phyloP scores from a whole-genome alignment of 2,888 invertebrate species.

The Leptopilina syphax region DNA sequence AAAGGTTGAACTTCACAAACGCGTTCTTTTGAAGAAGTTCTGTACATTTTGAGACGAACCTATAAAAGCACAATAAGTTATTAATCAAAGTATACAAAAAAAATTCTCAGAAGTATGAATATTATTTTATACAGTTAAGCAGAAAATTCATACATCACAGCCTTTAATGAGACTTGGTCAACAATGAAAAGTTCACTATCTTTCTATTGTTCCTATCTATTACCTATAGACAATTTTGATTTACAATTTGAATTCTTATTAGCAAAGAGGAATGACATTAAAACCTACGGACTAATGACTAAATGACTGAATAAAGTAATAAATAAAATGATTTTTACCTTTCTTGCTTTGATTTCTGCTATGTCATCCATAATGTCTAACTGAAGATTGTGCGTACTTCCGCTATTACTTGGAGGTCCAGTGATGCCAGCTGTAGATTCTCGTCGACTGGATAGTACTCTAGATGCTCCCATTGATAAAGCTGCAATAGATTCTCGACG shows the following conservation, averaged over 20 bases:
- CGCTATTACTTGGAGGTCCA: constrained; percentile 87
- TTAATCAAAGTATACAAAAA: not conserved
- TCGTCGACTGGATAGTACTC: constrained; percentile 77
- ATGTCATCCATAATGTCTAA: constrained; percentile 94
- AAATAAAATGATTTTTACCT: constrained; percentile 71
- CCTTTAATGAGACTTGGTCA: no score
- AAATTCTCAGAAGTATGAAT: no score
- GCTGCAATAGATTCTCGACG: constrained; percentile 90
- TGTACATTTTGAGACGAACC: constrained; percentile 91
- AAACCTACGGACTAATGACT: no score
- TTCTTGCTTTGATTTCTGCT: constrained; percentile 83
- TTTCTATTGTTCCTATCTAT: no score
- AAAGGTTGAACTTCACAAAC: constrained; percentile 90
- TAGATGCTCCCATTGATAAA: constrained; percentile 80
- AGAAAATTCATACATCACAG: no score
- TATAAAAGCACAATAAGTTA: constrained; percentile 54
- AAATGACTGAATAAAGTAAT: no score
- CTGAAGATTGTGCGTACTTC: constrained; percentile 90
- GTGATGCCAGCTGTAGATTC: constrained; percentile 77
- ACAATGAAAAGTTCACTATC: no score
- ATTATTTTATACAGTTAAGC: no score
- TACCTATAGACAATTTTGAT: no score
- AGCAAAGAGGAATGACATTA: no score
- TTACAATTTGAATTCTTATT: no score
- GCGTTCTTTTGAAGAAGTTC: constrained; percentile 83